Conservation (phyloP, 37 sponge, comb jelly and placozoan genomes). For the Axinella damicornis region DNA sequence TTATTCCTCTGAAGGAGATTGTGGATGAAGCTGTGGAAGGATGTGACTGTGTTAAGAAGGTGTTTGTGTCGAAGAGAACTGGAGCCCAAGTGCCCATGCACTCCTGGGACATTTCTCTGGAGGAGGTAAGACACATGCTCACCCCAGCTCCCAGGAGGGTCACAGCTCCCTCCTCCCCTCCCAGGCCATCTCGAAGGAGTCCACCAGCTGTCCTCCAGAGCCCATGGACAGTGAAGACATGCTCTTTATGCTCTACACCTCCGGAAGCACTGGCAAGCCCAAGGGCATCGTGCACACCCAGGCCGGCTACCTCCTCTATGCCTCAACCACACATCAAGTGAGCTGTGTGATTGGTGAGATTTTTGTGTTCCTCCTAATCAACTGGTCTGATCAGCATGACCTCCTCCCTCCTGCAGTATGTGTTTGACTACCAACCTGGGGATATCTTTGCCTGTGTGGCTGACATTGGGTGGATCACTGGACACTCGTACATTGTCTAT, state of each 20-base stretch:
- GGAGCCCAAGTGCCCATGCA: conserved; percentile 76
- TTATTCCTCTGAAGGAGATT: conserved; percentile 80
- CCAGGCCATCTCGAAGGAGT: conserved; percentile 86
- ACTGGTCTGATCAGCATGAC: no score
- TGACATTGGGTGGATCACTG: conserved; percentile 98
- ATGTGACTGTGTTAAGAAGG: conserved; percentile 71
- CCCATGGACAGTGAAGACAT: conserved; percentile 93
- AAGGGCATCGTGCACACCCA: conserved; percentile 96
- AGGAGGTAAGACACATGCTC: conserved; percentile 54
- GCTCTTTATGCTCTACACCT: conserved; percentile 95
- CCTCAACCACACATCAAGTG: conserved; percentile 91
- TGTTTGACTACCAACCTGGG: conserved; percentile 91
- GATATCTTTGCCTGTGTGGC: conserved; percentile 97
- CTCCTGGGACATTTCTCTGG: conserved; percentile 75
- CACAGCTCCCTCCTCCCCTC: background rate
- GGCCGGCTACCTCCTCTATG: conserved; percentile 94
- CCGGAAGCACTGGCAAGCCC: conserved; percentile 96
- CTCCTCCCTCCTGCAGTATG: conserved; percentile 55
- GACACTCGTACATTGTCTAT: conserved; percentile 94
- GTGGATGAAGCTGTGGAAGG: conserved; percentile 88
- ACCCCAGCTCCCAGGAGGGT: no score
- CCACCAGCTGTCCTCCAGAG: conserved; percentile 76
- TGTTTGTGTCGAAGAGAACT: conserved; percentile 87
- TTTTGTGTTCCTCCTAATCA: no score
- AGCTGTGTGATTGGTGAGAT: no score